phyloP scores from a whole-genome alignment of 2,888 invertebrate genomes.

The Melieria picta region DNA sequence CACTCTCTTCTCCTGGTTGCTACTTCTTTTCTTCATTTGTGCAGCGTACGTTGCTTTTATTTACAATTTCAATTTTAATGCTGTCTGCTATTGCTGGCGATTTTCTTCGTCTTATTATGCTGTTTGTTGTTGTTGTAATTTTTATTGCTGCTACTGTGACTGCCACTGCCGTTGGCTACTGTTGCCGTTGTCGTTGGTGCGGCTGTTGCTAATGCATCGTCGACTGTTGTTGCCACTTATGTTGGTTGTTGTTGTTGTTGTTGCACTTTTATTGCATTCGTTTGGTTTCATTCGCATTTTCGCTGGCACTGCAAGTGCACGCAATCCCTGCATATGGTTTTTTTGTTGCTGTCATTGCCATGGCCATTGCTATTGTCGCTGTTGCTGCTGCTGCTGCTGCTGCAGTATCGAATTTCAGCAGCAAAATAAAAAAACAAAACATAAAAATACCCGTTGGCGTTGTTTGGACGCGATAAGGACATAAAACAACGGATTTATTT shows the following conservation, averaged over 20 bases:
- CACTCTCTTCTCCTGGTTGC: background rate
- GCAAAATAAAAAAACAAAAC: no score
- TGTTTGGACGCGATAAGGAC: no score
- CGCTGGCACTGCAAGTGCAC: no score
- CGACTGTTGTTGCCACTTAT: background rate
- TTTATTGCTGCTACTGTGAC: background rate
- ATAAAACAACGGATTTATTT: no score
- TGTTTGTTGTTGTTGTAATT: background rate
- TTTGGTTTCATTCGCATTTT: no score
- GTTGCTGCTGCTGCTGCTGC: constrained; percentile 9
- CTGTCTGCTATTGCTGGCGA: constrained; percentile 9
- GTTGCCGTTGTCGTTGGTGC: background rate
- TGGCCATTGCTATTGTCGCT: background rate
- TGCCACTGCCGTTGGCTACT: no score
- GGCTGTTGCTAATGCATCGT: background rate
- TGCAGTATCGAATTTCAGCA: background rate
- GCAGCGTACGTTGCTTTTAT: background rate
- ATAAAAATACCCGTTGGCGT: no score
- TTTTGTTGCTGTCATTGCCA: constrained; percentile 1
- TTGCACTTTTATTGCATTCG: background rate
- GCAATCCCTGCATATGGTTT: background rate
- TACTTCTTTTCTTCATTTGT: background rate
- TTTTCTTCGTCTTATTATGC: background rate
- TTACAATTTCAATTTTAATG: constrained; percentile 26
- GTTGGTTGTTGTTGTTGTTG: constrained; percentile 5